These are phyloP conservation scores for Idaea straminata DNA, from an alignment of 2,888 invertebrate species.

Conservation along the genomic window DNA sequence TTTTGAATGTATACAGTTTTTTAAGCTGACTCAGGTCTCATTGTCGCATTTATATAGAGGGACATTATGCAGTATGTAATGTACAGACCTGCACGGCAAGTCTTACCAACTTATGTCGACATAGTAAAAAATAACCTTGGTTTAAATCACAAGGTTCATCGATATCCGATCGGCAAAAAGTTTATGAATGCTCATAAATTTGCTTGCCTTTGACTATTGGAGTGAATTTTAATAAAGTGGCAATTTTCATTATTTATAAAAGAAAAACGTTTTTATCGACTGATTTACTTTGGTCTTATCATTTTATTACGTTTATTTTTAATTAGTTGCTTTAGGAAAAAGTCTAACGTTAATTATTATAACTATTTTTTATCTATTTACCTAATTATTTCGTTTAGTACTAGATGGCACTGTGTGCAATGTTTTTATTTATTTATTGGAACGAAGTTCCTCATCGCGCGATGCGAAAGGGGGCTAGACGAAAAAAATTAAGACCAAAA, in stretches of 20 bases:
- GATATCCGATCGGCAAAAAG: conserved; percentile 23
- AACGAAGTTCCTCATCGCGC: too few species aligned
- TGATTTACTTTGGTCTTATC: background rate
- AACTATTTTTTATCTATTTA: too few species aligned
- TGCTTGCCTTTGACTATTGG: background rate
- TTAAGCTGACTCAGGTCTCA: too few species aligned
- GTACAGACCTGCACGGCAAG: background rate
- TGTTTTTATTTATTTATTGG: too few species aligned
- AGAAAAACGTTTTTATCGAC: background rate
- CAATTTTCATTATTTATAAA: background rate
- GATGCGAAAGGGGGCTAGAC: too few species aligned
- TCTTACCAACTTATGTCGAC: background rate
- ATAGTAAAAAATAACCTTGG: conserved; percentile 27
- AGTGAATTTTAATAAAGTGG: conserved; percentile 1
- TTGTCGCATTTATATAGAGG: too few species aligned
- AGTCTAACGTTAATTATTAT: too few species aligned
- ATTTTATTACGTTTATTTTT: background rate
- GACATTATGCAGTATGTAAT: too few species aligned
- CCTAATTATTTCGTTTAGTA: too few species aligned
- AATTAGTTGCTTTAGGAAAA: background rate
- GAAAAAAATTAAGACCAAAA: too few species aligned
- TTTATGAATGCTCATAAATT: conserved; percentile 10
- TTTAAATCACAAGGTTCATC: conserved; percentile 39
- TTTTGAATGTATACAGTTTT: too few species aligned
- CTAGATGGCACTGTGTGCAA: too few species aligned